Evolutionary conservation across 2,888 invertebrate species (phyloP).

Genomic region (Cheilosia vulpina): DNA sequence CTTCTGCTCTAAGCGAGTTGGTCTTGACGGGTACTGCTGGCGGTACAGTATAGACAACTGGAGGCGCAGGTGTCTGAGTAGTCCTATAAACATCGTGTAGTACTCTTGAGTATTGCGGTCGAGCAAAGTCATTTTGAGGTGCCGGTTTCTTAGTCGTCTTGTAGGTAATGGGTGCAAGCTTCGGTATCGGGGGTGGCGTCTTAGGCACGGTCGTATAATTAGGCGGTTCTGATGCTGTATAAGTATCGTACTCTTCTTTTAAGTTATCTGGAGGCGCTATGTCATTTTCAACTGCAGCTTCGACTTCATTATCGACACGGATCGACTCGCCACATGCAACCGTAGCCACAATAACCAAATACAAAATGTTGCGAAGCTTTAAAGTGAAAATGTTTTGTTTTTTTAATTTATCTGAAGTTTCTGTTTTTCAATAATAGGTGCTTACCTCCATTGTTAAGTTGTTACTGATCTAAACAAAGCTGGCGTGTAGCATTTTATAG

Average conservation of each 20-base stretch:
- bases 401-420: neutral
- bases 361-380: neutral
- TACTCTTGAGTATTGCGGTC: conserved; percentile 19
- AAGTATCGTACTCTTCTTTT: neutral
- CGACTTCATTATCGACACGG: neutral
- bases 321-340: neutral
- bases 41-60: neutral
- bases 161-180: neutral
- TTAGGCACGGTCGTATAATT: neutral
- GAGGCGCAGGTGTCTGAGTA: neutral
- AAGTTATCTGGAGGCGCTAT: neutral
- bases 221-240: neutral
- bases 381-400: neutral
- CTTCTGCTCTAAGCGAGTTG: neutral
- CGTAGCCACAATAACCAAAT: conserved; percentile 8
- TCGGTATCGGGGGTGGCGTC: neutral
- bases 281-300: neutral
- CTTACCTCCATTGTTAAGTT: conserved; percentile 49
- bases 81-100: conserved; percentile 7
- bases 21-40: neutral
- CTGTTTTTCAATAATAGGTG: neutral
- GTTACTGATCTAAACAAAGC: neutral
- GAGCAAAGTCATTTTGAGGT: neutral
- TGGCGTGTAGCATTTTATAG: conserved; percentile 3
- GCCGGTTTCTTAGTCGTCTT: neutral